These are phyloP conservation scores for Daboia siamensis DNA, from an alignment of 2,113 vertebrate genomes.

Conservation along the genomic window DNA sequence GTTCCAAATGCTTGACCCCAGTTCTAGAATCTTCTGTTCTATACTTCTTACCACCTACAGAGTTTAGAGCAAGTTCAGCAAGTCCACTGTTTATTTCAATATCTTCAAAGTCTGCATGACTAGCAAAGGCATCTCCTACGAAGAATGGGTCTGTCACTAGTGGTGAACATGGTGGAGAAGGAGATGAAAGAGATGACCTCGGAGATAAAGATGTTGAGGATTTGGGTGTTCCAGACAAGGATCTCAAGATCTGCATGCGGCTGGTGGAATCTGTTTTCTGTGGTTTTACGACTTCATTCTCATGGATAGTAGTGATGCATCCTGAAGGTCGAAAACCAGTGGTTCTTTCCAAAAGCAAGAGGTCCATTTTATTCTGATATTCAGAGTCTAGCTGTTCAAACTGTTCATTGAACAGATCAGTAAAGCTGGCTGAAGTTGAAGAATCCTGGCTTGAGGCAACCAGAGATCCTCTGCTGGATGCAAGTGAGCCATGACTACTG, in stretches of 20 bases:
- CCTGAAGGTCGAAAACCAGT: conserved; percentile 84
- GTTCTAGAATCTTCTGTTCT: conserved; percentile 62
- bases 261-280: conserved; percentile 58
- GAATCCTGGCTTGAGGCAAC: conserved; percentile 90
- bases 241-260: conserved; percentile 78
- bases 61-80: conserved; percentile 71
- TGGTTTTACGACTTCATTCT: conserved; percentile 84
- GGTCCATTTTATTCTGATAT: conserved; percentile 88
- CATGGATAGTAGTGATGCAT: conserved; percentile 94
- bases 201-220: conserved; percentile 92
- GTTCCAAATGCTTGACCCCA: conserved; percentile 65
- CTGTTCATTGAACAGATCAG: conserved; percentile 89
- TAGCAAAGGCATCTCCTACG: conserved; percentile 78
- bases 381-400: conserved; percentile 83
- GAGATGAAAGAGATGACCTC: conserved; percentile 91
- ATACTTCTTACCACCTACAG: conserved; percentile 62
- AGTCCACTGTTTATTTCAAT: conserved; percentile 72
- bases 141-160: conserved; percentile 82
- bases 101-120: conserved; percentile 76
- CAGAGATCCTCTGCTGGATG: conserved; percentile 90
- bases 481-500: conserved; percentile 89
- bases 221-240: conserved; percentile 84
- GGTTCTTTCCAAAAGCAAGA: conserved; percentile 83
- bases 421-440: conserved; percentile 89
- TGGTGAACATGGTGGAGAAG: conserved; percentile 92